Evolutionary conservation across 2,888 invertebrate genomes (phyloP), one percentile per base, ranked within the genome.

Genomic region (Brachylomia viminalis): DNA sequence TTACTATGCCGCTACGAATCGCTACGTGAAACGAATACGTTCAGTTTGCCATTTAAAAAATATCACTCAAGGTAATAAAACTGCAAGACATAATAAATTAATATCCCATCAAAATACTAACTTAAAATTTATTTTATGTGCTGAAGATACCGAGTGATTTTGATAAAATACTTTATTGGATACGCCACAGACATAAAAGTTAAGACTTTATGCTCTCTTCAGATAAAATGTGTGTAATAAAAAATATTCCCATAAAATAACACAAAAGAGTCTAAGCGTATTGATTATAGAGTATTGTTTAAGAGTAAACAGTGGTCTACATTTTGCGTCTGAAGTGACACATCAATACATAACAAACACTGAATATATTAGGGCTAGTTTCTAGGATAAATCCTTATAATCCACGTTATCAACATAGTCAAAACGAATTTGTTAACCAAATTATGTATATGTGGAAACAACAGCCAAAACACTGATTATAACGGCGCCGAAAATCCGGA

Each of bases 211-310:
- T 59, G 65, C 11, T 54, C 56, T 74, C 52, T 85, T 67, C 68
- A 49, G 58, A 79, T 58, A 78, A 79, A 80, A 82, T 75, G 68
- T 62, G 73, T 58, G 47, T 80, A 77, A 80, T 85, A 86, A 83
- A 86, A 85, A 77, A 74, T 68, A 76, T 42, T 47, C 52, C 23
- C 20, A 79, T 83, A 72, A 79, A 85, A 77, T 54, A 65, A 52
- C 30, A 75, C 78, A 76, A 72, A 80, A 68, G 49, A 61, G 49
- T 49, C 33, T 45, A n/a, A n/a, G n/a, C n/a, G n/a, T n/a, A 61
- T 78, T 45, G 20, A 58, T 42, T 27, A 65, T 61, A 45, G 33
- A 15, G 30, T 49, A 54, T 61, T 61, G 10, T 71, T 72, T 56
- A 42, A 52, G 10, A 65, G 42, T 30, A 72, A 67, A 67, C 30